Base-by-base conservation (phyloP, 2,888 invertebrate species). In the Drosophila birchii region DNA sequence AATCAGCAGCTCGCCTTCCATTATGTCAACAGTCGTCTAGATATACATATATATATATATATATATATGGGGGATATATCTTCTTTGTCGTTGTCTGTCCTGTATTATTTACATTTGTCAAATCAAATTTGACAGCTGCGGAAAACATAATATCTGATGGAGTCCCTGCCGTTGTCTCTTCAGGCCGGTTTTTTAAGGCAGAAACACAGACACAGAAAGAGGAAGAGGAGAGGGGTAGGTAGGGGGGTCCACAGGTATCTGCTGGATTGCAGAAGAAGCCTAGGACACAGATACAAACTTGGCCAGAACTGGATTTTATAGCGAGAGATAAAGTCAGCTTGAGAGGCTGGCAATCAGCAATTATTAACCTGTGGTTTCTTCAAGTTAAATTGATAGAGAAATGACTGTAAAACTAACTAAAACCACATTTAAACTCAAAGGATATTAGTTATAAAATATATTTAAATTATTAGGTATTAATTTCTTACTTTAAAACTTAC, bases 91-190 rank as follows among this genome's bases (percentile, higher is more conserved):
- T 51, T 34, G 59, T 43, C 45, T 47, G 58, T 47, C 63, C 23
- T 53, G 71, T 87, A 85, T 88, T 86, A 80, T 86, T 85, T 85
- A 86, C 84, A 87, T 85, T 86, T 86, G 86, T 85, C 83, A 85
- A 85, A 87, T 87, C 88, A 85, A 78, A 86, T 85, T 87, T 85
- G 84, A 85, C 84, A 85, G 84, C 88, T 85, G 83, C 73, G 88
- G 86, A 80, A 82, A 87, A 86, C 79, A 86, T 82, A 88, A 87
- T 84, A 84, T 63, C 72, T 51, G 29, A 16, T n/a, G 45, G 45
- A 55, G 60, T 54, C 57, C 26, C 26, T 5, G 23, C 26, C 26
- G 26, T 26, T 26, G 16, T 20, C 44, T 44, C 45, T 45, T 23
- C 41, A 12, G 45, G 39, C 70, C 74, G 72, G 72, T 73, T 71